Evolutionary conservation across 30 jellyfish, hydroid and myxozoan species (phyloP).

Genomic region (Haliclystus octoradiatus): DNA sequence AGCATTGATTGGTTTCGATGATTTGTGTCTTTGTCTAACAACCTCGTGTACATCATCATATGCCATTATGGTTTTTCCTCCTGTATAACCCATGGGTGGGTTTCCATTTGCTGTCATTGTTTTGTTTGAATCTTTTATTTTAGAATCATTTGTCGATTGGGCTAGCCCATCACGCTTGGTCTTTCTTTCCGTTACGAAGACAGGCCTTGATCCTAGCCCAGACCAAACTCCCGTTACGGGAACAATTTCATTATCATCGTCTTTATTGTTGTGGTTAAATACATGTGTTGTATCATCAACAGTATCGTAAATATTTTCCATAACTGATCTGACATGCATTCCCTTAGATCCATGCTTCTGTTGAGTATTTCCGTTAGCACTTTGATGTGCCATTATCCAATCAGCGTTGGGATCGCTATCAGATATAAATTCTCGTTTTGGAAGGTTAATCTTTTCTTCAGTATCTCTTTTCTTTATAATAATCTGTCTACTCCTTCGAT

Average conservation of each 20-base stretch:
- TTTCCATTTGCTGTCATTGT: not conserved
- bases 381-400: constrained; percentile 4
- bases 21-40: constrained; percentile 19
- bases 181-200: constrained; percentile 46
- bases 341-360: not conserved
- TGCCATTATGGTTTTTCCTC: constrained; percentile 54
- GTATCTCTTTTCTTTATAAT: constrained; percentile 1
- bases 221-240: constrained; percentile 80
- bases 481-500: constrained; percentile 10
- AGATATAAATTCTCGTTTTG: not conserved
- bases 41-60: constrained; percentile 89
- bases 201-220: constrained; percentile 87
- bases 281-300: constrained; percentile 46
- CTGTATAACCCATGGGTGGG: constrained; percentile 1
- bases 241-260: constrained; percentile 1
- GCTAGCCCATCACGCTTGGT: not conserved
- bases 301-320: constrained; percentile 24
- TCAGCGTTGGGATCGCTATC: constrained; percentile 9
- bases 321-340: constrained; percentile 14
- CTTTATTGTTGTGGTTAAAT: constrained; percentile 4
- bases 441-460: not conserved
- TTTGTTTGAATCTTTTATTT: not conserved
- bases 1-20: not conserved
- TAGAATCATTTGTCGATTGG: not conserved
- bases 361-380: not conserved